phyloP scores from a whole-genome alignment of 2,797 vertebrate species.

The Centroberyx gerrardi region DNA sequence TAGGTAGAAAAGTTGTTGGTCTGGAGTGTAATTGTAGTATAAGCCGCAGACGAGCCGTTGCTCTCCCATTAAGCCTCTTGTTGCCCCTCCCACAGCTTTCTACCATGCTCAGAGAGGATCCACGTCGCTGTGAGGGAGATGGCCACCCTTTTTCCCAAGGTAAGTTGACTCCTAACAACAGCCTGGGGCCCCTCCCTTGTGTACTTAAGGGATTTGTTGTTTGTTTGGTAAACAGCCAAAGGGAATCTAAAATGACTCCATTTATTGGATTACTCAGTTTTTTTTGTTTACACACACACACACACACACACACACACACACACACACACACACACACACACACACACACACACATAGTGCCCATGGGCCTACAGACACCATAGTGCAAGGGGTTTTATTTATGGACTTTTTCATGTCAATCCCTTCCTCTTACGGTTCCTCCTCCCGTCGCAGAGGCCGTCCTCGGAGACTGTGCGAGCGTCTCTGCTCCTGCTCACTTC shows the following conservation, averaged over 20 bases:
- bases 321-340: not conserved
- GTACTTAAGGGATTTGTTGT: constrained; percentile 37
- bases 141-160: constrained; percentile 98
- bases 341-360: constrained; percentile 1
- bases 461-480: constrained; percentile 91
- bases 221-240: constrained; percentile 53
- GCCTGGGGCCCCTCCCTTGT: constrained; percentile 1
- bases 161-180: constrained; percentile 77
- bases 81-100: constrained; percentile 86
- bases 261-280: constrained; percentile 33
- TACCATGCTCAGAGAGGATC: constrained; percentile 98
- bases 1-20: not conserved
- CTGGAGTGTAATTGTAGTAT: not conserved
- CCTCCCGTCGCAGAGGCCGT: constrained; percentile 88
- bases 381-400: constrained; percentile 33
- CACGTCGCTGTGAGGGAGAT: constrained; percentile 97
- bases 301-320: not conserved
- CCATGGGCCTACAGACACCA: constrained; percentile 7
- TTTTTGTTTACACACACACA: constrained; percentile 24
- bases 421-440: constrained; percentile 18
- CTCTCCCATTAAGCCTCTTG: constrained; percentile 20
- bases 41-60: not conserved
- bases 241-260: constrained; percentile 17
- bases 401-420: constrained; percentile 30
- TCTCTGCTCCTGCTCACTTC: constrained; percentile 95